Evolutionary conservation across 2,113 vertebrate species (phyloP).

Genomic region (Phycodurus eques): DNA sequence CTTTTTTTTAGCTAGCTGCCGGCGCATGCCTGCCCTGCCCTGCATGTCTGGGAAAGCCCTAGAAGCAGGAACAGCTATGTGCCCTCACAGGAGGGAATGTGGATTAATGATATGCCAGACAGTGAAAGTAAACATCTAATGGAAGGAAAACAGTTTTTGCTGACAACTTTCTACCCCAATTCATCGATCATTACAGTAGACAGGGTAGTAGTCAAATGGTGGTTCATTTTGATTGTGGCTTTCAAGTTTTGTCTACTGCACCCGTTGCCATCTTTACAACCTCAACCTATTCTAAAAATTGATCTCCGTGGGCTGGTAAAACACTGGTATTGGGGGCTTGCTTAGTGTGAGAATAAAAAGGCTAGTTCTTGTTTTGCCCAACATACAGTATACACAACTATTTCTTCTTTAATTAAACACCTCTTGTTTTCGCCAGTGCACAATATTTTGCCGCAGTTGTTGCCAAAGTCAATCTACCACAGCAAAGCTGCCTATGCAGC

Average conservation of each 20-base stretch:
- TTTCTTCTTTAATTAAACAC: slow-evolving; percentile 5
- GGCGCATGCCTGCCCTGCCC: slow-evolving; percentile 62
- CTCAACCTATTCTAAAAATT: slow-evolving; percentile 25
- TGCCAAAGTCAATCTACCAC: slow-evolving; percentile 8
- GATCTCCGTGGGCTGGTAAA: slow-evolving; percentile 13
- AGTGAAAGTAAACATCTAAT: slow-evolving; percentile 1
- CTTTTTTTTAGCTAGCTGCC: slow-evolving; percentile 65
- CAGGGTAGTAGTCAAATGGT: slow-evolving; percentile 29
- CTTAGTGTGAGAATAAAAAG: neutral
- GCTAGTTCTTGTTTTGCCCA: neutral
- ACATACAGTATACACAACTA: neutral
- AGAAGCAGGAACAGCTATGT: slow-evolving; percentile 8
- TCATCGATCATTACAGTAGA: neutral
- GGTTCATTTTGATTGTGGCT: slow-evolving; percentile 19
- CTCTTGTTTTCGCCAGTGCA: slow-evolving; percentile 7
- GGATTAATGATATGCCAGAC: slow-evolving; percentile 29
- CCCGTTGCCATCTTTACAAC: slow-evolving; percentile 37
- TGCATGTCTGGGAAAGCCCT: slow-evolving; percentile 39
- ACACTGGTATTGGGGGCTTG: slow-evolving; percentile 25
- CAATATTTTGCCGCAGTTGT: neutral
- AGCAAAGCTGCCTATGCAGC: slow-evolving; percentile 9
- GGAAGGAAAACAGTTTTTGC: neutral
- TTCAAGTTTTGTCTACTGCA: slow-evolving; percentile 23
- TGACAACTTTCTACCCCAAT: neutral
- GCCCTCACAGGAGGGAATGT: neutral